phyloP scores from a whole-genome alignment of 2,797 vertebrate genomes.

The Chrysocyon brachyurus region DNA sequence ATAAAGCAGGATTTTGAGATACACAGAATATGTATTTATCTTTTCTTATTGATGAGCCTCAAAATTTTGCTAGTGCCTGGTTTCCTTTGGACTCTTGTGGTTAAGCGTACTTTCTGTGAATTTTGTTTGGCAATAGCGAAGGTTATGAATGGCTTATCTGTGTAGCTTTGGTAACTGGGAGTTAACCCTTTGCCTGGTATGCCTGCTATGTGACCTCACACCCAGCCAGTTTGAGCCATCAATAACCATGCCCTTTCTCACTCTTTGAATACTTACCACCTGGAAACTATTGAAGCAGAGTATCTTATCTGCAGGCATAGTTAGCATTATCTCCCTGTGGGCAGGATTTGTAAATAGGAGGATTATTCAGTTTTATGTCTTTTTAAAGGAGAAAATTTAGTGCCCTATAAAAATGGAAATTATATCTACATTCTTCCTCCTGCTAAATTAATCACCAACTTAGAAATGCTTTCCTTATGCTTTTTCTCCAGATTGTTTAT shows the following conservation, averaged over 20 bases:
- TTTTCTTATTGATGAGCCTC: background rate
- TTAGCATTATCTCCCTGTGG: slow-evolving; percentile 52
- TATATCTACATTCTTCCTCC: slow-evolving; percentile 76
- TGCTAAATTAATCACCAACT: slow-evolving; percentile 73
- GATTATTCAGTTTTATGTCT: slow-evolving; percentile 61
- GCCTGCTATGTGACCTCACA: slow-evolving; percentile 72
- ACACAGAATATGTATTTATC: background rate
- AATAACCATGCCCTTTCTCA: background rate
- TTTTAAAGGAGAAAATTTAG: slow-evolving; percentile 67
- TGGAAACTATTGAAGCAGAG: slow-evolving; percentile 63
- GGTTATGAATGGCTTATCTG: slow-evolving; percentile 75
- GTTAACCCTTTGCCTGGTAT: slow-evolving; percentile 84
- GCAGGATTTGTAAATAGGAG: slow-evolving; percentile 57
- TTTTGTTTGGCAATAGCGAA: slow-evolving; percentile 72
- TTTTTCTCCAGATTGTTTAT: slow-evolving; percentile 84
- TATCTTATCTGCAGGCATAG: slow-evolving; percentile 60
- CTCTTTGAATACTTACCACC: slow-evolving; percentile 62
- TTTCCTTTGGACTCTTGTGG: slow-evolving; percentile 77
- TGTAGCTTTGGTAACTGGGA: slow-evolving; percentile 33
- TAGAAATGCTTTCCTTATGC: slow-evolving; percentile 69
- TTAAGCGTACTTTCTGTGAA: slow-evolving; percentile 70
- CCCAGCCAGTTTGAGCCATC: background rate
- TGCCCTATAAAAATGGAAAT: slow-evolving; percentile 63
- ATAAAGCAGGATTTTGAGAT: background rate
- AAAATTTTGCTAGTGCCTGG: slow-evolving; percentile 30